Evolutionary conservation across 2,797 vertebrate species (phyloP), one percentile per base, ranked within the genome.

Genomic region (Chloroceryle inda): DNA sequence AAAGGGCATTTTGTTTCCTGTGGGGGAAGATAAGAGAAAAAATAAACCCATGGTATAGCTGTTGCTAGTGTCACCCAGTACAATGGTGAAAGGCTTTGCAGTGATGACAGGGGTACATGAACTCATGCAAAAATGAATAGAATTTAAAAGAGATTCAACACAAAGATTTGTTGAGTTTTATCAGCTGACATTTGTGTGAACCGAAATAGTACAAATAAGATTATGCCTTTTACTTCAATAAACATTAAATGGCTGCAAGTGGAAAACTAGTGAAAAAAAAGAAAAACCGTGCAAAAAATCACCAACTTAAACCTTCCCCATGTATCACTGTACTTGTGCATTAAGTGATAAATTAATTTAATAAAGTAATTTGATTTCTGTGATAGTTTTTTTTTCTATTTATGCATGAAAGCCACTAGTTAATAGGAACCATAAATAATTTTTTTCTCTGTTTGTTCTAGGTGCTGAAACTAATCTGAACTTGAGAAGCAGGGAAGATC

Each of bases 391-490:
- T 12, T 52, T 42, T 63, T 62, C 18, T 75, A 21, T 11, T 55
- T 79, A 10, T 3, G 23, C 33, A 5, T 49, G 21, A 76, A 92
- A 85, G 24, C 11, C 4, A 3, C 11, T 76, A 38, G 33, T 72
- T 67, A 74, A 56, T n/a, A 76, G 19, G 49, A 84, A 67, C 26
- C 49, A 52, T 52, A 27, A 52, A 52, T 52, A 52, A 52, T 29
- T 1, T 31, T 63, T 92, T 90, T 85, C 29, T 83, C 64, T 96
- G 56, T 78, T 94, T 93, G 16, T 94, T 23, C 87, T 92, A 99
- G 99, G 99, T 97, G 98, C 98, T 97, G 99, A 99, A 97, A 99
- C 98, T 49, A 99, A 99, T 97, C 98, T 99, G 97, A 99, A 99
- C 95, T 95, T 99, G 69, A 98, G 98, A 58, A 98, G 98, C 82